These are phyloP conservation scores for Octomys mimax DNA, from an alignment of 2,797 vertebrate species.

Conservation along the genomic window DNA sequence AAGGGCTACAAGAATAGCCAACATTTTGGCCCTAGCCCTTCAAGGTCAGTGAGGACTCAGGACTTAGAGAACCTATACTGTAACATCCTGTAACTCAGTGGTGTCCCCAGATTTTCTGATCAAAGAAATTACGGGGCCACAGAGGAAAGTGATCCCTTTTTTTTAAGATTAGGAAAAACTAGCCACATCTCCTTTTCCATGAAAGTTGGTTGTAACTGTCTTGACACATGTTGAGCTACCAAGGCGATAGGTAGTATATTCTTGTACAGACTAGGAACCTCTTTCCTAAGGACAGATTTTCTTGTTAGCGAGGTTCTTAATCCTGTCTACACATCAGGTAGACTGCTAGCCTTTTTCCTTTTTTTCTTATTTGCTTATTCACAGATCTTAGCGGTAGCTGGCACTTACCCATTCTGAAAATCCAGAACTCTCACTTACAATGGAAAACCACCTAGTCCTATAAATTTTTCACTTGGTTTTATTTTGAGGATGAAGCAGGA, in stretches of 20 bases:
- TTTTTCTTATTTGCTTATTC: neutral
- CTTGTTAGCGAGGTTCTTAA: neutral
- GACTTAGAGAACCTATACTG: too few relatives aligned
- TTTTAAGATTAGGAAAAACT: neutral
- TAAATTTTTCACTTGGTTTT: neutral
- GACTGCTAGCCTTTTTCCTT: too few relatives aligned
- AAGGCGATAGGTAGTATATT: neutral
- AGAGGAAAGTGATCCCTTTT: neutral
- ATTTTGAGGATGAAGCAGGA: neutral
- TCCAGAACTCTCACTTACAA: neutral
- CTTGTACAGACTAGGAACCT: neutral
- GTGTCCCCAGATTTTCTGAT: too few relatives aligned
- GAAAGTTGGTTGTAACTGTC: too few relatives aligned
- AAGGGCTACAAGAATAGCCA: too few relatives aligned
- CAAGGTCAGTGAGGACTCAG: too few relatives aligned
- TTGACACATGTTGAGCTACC: neutral
- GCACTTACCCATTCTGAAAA: neutral
- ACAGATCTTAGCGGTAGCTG: neutral
- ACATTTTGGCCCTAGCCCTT: too few relatives aligned
- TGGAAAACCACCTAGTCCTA: neutral
- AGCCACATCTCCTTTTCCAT: neutral
- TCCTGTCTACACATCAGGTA: too few relatives aligned
- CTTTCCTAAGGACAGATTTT: neutral
- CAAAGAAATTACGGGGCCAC: too few relatives aligned
- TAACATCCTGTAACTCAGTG: too few relatives aligned